phyloP scores from a whole-genome alignment of 2,888 invertebrate genomes.

The Aleiodes leptofemur region DNA sequence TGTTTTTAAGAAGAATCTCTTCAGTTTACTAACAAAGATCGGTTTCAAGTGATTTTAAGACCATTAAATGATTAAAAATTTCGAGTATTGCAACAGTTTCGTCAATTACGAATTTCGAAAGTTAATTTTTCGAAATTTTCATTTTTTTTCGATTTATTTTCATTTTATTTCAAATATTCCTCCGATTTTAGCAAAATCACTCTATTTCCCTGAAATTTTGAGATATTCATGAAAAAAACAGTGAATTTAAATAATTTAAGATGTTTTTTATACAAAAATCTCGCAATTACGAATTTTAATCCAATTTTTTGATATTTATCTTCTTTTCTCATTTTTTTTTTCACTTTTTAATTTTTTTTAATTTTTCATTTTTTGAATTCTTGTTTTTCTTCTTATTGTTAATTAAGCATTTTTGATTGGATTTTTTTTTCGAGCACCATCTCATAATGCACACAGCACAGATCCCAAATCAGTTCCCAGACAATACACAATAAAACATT shows the following conservation, averaged over 20 bases:
- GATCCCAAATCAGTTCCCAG: constrained; percentile 65
- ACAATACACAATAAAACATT: constrained; percentile 25
- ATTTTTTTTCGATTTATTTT: background rate
- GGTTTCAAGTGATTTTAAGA: constrained; percentile 2
- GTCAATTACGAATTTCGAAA: constrained; percentile 18
- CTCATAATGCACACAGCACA: constrained; percentile 70
- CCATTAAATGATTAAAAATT: constrained; percentile 13
- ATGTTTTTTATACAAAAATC: too few species aligned
- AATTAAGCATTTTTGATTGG: background rate
- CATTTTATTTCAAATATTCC: too few species aligned
- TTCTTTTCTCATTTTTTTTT: too few species aligned
- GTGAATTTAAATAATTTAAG: too few species aligned
- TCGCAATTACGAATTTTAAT: too few species aligned
- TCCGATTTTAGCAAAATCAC: background rate
- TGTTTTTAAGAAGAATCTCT: background rate
- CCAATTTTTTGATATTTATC: too few species aligned
- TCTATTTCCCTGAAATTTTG: too few species aligned
- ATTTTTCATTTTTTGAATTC: too few species aligned
- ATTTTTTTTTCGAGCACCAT: constrained; percentile 54
- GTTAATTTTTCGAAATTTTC: background rate
- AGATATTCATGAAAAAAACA: background rate
- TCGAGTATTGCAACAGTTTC: constrained; percentile 5
- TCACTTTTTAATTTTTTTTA: too few species aligned
- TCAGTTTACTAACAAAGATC: background rate
- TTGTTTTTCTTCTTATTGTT: too few species aligned